Base-by-base conservation (phyloP, 2,888 invertebrate genomes). In the Allygus modestus region DNA sequence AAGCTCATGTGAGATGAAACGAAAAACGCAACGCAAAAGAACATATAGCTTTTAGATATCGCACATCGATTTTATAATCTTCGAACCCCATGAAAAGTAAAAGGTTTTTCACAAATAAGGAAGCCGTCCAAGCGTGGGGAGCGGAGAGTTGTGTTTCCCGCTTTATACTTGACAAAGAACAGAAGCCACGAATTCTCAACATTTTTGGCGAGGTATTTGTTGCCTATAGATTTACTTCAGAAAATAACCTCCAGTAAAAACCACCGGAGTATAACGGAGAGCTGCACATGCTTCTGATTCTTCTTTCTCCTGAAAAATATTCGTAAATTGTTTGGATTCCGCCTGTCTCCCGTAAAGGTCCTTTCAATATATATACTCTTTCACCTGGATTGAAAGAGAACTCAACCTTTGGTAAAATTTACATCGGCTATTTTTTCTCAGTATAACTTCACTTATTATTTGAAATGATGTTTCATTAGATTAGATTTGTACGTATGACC, bases 151-250 rank as follows among this genome's bases (percentile, higher is more conserved):
- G 65, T 65, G 65, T 65, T 65, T 28, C 31, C 17, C 11, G 65
- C 65, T 65, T 65, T 28, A 65, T 28, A 43, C 77, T 77, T 77
- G 77, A 46, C 77, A 77, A 46, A 77, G 46, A 46, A 77, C 77
- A 77, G 46, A 77, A 23, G 23, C 77, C 51, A 51, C 77, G 46
- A 46, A 77, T 77, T 77, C 77, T 46, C 51, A 9, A 77, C 77
- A 77, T 77, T 77, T 77, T 77, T 46, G 43, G 41, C 43, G 77
- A 46, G 77, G 41, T 77, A 77, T 77, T 77, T 77, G 77, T 46
- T 77, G 77, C 46, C 51, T 77, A 77, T 77, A 46, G 43, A 43
- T 77, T 77, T 26, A 77, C 37, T 77, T 46, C 77, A 46, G 77
- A 46, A 77, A 77, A 43, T 46, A 77, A 77, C 46, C 77, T 46